Base-by-base conservation (phyloP, 1,140 invertebrate species). In the Scaptodrosophila lebanonensis region DNA sequence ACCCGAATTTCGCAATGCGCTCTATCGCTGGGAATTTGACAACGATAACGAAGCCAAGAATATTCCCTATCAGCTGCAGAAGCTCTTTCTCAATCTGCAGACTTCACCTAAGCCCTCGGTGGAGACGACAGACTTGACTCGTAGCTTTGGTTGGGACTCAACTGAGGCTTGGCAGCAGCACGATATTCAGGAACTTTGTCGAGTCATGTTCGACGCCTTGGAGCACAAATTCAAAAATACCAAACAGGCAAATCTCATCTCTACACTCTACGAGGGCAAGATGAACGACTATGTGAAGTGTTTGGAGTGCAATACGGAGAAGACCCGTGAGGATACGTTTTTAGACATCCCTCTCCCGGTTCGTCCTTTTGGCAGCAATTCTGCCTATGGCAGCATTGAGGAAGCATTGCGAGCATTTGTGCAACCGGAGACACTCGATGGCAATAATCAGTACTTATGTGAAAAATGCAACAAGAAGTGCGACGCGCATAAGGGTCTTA, bases 221-320 rank as follows among this genome's bases (percentile, higher is more conserved):
- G 95, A 96, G 87, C 91, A 93, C 47, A 95, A 93, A 66, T 96
- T 96, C 83, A 94, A 94, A 87, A 92, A 94, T 58, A 95, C 94
- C 6, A 91, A 94, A 61, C 94, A 96, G 83, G 91, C 93, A 9
- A 92, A 96, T 85, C 88, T 97, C 0, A 96, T 97, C 18, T 94
- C 94, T 22, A 90, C 91, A 25, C 76, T 88, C 58, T 89, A 91
- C 49, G 89, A 90, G 92, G 93, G 94, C 58, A 95, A 95, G 88
- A 93, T 97, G 91, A 94, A 94, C 48, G 95, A 97, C 88, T 97
- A 96, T 85, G 95, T 97, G 2, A 95, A 95, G 87, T 98, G 96
- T 88, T 86, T 96, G 25, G 93, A 95, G 87, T 98, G 96, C 88
- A 89, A 91, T 15, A 94, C 91, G 35, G 95, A 96, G 76, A 97